A percentile compares a stretch with the other conserved stretches of the same genome.
Conservation (phyloP, 2,797 vertebrate species). For the Petrocephalus schoutedeni region DNA sequence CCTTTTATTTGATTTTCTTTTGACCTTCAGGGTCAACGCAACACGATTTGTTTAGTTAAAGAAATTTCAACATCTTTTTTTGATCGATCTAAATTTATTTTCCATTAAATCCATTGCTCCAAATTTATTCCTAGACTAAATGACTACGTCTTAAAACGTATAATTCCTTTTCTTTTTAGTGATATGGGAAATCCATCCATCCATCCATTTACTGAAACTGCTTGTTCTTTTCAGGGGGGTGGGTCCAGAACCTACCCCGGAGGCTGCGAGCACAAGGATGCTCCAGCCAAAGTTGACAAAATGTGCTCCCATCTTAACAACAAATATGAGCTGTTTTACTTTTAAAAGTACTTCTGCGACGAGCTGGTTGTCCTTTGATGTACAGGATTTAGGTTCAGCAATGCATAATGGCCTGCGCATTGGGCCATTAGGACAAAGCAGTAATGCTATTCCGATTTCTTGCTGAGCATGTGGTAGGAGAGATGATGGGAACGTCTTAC, state of each 20-base stretch:
- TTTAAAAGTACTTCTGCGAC: too few species aligned
- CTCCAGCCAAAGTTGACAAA: not conserved
- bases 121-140: not conserved
- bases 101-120: too few species aligned
- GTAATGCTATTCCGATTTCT: not conserved
- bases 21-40: slow-evolving; percentile 25
- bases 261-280: too few species aligned
- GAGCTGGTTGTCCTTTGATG: too few species aligned
- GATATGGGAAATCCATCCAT: not conserved
- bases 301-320: too few species aligned
- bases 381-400: not conserved
- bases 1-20: slow-evolving; percentile 12
- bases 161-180: too few species aligned
- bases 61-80: not conserved
- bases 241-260: too few species aligned
- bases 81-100: slow-evolving; percentile 10
- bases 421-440: not conserved
- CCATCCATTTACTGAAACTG: too few species aligned
- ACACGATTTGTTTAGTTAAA: not conserved
- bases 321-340: too few species aligned
- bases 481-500: not conserved
- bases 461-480: not conserved
- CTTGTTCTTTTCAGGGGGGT: too few species aligned
- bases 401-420: not conserved
- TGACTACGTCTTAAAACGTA: too few species aligned